Percentiles rank a stretch among this genome's conserved stretches.
Evolutionary conservation across 1,140 invertebrate species (phyloP).

Genomic region (Drosophila virilis): DNA sequence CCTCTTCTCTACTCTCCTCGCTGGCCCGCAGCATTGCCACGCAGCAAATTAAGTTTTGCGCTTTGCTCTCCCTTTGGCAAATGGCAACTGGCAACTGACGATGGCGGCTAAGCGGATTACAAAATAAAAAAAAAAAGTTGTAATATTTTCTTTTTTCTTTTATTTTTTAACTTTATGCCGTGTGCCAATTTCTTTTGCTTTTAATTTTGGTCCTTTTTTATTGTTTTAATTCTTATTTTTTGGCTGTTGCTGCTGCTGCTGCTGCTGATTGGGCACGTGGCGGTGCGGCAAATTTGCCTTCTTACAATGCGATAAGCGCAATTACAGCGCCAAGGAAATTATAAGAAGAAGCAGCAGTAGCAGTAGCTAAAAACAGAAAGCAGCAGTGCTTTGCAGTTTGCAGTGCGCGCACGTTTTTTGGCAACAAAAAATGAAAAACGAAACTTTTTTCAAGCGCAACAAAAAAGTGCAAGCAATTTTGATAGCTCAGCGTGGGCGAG

Average conservation of each 20-base stretch:
- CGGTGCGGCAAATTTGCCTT: conserved; percentile 70
- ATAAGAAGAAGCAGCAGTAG: conserved; percentile 16
- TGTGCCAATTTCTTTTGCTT: conserved; percentile 37
- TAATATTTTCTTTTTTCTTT: not conserved
- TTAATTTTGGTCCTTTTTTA: conserved; percentile 17
- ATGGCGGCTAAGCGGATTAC: conserved; percentile 71
- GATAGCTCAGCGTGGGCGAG: not conserved
- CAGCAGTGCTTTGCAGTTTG: conserved; percentile 19
- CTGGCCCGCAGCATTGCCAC: conserved; percentile 19
- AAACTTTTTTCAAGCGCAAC: conserved; percentile 2
- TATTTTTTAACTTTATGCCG: conserved; percentile 45
- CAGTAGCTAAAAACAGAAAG: not conserved
- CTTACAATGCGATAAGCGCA: conserved; percentile 76
- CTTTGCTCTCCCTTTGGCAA: conserved; percentile 44
- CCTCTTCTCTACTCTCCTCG: not conserved
- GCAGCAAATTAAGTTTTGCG: conserved; percentile 77
- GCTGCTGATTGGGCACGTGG: conserved; percentile 46
- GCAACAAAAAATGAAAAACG: not conserved
- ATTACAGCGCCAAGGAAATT: conserved; percentile 51
- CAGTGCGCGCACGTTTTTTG: conserved; percentile 27
- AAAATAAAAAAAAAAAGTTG: conserved; percentile 38
- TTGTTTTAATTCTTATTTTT: conserved; percentile 24
- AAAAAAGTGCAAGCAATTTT: conserved; percentile 19
- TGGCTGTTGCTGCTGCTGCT: conserved; percentile 4
- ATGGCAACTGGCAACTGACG: conserved; percentile 63